Evolutionary conservation across 2,797 vertebrate genomes (phyloP).

Genomic region (Pteronotus mesoamericanus): DNA sequence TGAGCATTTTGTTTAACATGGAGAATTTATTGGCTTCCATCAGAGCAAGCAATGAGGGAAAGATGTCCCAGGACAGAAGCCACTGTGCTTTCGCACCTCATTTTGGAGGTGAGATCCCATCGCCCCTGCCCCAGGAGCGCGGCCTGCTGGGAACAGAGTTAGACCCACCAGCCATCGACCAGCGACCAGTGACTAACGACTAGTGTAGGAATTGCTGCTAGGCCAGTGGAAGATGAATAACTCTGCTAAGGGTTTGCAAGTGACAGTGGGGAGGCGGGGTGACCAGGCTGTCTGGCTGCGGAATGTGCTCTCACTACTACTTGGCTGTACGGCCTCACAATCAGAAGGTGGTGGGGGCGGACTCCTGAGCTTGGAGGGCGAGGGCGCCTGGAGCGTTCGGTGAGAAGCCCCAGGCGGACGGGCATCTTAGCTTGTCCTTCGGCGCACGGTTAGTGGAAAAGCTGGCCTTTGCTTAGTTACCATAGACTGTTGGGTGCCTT

Average conservation of each 20-base stretch:
- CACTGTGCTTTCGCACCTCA: background rate
- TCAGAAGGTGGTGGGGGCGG: background rate
- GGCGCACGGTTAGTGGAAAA: background rate
- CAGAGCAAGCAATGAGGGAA: background rate
- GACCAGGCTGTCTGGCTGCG: background rate
- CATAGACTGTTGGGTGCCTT: background rate
- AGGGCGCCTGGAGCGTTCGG: accelerated
- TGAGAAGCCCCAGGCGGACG: too few relatives aligned
- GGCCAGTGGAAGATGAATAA: too few relatives aligned
- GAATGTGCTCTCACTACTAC: accelerated
- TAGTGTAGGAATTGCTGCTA: background rate
- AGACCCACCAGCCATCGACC: background rate
- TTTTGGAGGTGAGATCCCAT: background rate
- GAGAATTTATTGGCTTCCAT: background rate
- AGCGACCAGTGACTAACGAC: accelerated
- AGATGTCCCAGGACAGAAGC: background rate
- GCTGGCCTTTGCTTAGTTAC: background rate
- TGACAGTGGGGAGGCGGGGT: background rate
- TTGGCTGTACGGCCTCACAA: too few relatives aligned
- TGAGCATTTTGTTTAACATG: background rate
- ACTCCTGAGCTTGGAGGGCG: background rate
- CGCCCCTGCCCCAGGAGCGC: background rate
- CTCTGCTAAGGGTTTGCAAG: background rate
- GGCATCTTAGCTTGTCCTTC: too few relatives aligned
- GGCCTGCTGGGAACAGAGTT: accelerated